Conservation (phyloP, 1,140 invertebrate genomes). For the Aphelinus atriplicis region DNA sequence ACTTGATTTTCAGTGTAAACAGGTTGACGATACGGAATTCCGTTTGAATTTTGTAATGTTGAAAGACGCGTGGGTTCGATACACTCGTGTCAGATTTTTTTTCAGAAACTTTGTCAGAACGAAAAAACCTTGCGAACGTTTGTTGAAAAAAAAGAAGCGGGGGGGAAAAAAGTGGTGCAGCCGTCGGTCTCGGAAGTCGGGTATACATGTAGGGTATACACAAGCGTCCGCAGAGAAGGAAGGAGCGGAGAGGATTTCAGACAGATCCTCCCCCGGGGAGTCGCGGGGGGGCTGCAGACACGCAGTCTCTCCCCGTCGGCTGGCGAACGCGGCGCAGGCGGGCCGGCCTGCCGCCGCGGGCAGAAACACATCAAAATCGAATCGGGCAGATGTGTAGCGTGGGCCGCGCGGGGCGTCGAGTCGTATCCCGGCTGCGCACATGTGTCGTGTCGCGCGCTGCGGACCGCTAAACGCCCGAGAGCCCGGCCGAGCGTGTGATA, state of each 20-base stretch:
- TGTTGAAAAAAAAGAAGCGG: no score
- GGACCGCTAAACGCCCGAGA: neutral
- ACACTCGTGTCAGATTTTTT: no score
- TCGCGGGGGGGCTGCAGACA: neutral
- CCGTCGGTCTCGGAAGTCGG: constrained; percentile 1
- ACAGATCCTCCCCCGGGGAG: constrained; percentile 5
- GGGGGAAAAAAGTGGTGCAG: no score
- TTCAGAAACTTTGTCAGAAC: no score
- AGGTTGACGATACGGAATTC: no score
- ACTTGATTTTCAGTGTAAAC: no score
- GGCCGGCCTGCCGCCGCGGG: constrained; percentile 51
- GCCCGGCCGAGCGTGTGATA: constrained; percentile 12
- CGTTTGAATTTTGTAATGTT: no score
- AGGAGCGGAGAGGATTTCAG: neutral
- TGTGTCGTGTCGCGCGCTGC: neutral
- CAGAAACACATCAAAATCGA: constrained; percentile 66
- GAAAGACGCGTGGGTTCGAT: no score
- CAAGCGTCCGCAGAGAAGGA: neutral
- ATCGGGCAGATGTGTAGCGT: constrained; percentile 63
- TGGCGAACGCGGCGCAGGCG: constrained; percentile 11
- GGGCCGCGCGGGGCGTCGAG: neutral
- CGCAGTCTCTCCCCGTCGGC: neutral
- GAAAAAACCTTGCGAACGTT: no score
- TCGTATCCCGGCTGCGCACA: constrained; percentile 10
- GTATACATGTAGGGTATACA: constrained; percentile 7